phyloP scores from a whole-genome alignment of 2,888 invertebrate species.

The Dorcus parallelipipedus region DNA sequence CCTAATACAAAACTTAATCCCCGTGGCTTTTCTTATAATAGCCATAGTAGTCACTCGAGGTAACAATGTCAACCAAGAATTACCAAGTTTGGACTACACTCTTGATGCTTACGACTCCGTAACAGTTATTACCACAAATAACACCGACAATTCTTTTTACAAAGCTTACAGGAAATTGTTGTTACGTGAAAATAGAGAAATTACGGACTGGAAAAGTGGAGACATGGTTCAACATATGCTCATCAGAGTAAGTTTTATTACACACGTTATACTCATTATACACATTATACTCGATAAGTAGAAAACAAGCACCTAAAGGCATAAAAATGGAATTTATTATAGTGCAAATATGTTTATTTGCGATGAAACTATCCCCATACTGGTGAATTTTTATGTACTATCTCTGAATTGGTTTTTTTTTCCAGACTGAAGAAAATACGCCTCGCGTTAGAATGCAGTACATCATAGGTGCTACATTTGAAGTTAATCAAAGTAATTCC shows the following conservation, averaged over 20 bases:
- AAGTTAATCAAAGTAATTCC: constrained; percentile 27
- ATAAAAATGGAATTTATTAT: too few species aligned
- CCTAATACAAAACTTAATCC: constrained; percentile 65
- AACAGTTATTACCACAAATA: constrained; percentile 35
- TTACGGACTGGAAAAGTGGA: constrained; percentile 23
- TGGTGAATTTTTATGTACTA: too few species aligned
- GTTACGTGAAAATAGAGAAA: constrained; percentile 2
- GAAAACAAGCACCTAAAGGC: too few species aligned
- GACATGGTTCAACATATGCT: constrained; percentile 48
- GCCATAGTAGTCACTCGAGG: constrained; percentile 60
- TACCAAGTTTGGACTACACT: constrained; percentile 55
- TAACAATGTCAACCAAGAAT: constrained; percentile 48
- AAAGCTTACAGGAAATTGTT: constrained; percentile 39
- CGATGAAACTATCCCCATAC: too few species aligned
- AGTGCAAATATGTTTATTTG: too few species aligned
- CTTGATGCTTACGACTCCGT: constrained; percentile 50
- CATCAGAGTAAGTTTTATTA: constrained; percentile 42
- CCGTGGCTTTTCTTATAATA: constrained; percentile 61
- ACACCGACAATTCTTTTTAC: constrained; percentile 34
- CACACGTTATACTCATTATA: too few species aligned
- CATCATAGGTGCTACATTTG: constrained; percentile 56
- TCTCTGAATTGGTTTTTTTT: background rate
- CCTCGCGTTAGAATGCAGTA: constrained; percentile 38
- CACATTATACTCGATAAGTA: too few species aligned
- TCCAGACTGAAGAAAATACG: constrained; percentile 24